phyloP scores from a whole-genome alignment of 1,140 invertebrate genomes.

The Drosophila guanche region DNA sequence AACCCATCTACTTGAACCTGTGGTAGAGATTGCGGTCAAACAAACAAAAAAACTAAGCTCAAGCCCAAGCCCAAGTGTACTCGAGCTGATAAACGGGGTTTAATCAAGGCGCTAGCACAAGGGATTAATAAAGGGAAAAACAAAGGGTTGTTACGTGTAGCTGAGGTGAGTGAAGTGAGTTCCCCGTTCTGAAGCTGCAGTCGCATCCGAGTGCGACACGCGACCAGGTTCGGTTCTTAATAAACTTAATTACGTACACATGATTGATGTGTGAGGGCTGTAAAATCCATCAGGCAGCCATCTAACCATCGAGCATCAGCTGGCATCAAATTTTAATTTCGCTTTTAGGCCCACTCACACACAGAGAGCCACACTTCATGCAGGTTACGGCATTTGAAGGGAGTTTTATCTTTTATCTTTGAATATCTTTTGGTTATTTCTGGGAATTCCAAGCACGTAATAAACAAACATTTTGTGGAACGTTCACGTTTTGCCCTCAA shows the following conservation, averaged over 20 bases:
- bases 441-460: constrained; percentile 69
- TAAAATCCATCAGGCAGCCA: no score
- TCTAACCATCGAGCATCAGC: constrained; percentile 4
- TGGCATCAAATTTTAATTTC: constrained; percentile 29
- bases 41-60: constrained; percentile 20
- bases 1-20: constrained; percentile 5
- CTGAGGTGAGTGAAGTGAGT: constrained; percentile 50
- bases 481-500: constrained; percentile 45
- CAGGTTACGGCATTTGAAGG: constrained; percentile 35
- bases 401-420: constrained; percentile 44
- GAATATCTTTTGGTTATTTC: constrained; percentile 16
- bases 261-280: constrained; percentile 47
- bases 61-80: constrained; percentile 24
- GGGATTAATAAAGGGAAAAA: constrained; percentile 26
- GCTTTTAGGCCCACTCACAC: not conserved
- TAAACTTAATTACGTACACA: constrained; percentile 37
- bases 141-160: constrained; percentile 23
- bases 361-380: not conserved
- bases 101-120: constrained; percentile 3
- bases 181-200: constrained; percentile 11
- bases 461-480: constrained; percentile 59
- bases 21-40: not conserved
- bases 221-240: constrained; percentile 48
- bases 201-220: constrained; percentile 43
- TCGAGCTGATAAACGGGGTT: constrained; percentile 32